phyloP scores from a whole-genome alignment of 2,113 vertebrate species.

The Siniperca chuatsi region DNA sequence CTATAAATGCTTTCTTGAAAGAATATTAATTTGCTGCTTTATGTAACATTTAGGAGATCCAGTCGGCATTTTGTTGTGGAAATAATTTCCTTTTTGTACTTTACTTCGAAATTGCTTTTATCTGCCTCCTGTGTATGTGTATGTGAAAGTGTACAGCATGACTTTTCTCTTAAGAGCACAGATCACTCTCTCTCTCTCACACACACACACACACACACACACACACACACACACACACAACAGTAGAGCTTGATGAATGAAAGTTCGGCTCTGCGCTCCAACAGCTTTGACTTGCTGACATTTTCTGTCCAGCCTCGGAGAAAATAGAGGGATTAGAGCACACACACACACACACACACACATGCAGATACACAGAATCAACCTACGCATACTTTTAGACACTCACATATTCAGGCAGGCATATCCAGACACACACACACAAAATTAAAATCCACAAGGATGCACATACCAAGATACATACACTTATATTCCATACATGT shows the following conservation, averaged over 20 bases:
- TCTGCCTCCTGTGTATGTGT: conserved; percentile 1
- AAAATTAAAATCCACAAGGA: not conserved
- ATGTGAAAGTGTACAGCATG: not conserved
- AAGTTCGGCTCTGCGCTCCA: conserved; percentile 49
- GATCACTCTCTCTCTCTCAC: not conserved
- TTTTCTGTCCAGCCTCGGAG: conserved; percentile 42
- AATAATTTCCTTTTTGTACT: not conserved
- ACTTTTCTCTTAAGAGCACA: conserved; percentile 5
- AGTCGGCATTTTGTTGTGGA: not conserved
- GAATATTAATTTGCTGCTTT: not conserved
- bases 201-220: conserved; percentile 4
- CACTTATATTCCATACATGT: not conserved
- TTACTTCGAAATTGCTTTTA: conserved; percentile 5
- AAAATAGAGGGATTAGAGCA: conserved; percentile 32
- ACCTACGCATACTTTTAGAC: conserved; percentile 1
- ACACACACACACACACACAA: conserved; percentile 21
- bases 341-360: not conserved
- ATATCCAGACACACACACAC: not conserved
- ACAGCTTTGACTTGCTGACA: conserved; percentile 64
- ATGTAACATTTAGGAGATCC: not conserved
- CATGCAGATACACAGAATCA: not conserved
- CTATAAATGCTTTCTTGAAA: not conserved
- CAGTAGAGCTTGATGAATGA: conserved; percentile 49
- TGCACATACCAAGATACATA: not conserved
- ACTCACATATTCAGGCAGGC: not conserved